Evolutionary conservation across 2,113 vertebrate species (phyloP).

Genomic region (Laticauda laticaudata): DNA sequence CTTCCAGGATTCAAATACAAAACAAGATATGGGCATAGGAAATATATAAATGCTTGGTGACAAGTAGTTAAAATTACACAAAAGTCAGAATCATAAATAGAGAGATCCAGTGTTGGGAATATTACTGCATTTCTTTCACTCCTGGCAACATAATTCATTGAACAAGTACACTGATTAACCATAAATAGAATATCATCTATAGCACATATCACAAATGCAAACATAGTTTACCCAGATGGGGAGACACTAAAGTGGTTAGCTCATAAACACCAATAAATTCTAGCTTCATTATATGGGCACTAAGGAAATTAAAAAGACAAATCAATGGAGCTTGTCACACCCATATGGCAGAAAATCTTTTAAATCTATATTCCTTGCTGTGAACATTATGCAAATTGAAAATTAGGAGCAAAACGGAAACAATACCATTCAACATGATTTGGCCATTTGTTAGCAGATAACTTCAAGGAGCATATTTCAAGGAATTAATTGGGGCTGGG

Average conservation of each 20-base stretch:
- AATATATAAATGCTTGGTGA: background rate
- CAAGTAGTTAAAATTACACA: background rate
- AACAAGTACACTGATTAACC: slow-evolving; percentile 9
- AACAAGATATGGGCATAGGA: background rate
- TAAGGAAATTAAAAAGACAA: slow-evolving; percentile 51
- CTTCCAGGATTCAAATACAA: background rate
- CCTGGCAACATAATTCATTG: background rate
- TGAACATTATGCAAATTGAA: slow-evolving; percentile 50
- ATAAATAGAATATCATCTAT: slow-evolving; percentile 16
- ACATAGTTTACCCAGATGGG: slow-evolving; percentile 20
- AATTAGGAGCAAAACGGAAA: slow-evolving; percentile 44
- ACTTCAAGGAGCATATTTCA: slow-evolving; percentile 31
- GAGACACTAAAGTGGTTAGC: slow-evolving; percentile 40
- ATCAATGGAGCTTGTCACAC: slow-evolving; percentile 46
- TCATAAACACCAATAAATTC: slow-evolving; percentile 40
- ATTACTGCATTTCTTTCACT: slow-evolving; percentile 9
- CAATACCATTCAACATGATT: slow-evolving; percentile 24
- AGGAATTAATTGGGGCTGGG: slow-evolving; percentile 15
- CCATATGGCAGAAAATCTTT: slow-evolving; percentile 48
- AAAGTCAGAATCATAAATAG: background rate
- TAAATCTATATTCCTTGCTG: slow-evolving; percentile 53
- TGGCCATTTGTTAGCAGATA: slow-evolving; percentile 15
- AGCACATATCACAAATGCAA: slow-evolving; percentile 27
- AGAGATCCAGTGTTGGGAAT: background rate
- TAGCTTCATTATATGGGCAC: slow-evolving; percentile 39